Conservation (phyloP, 2,888 invertebrate genomes). For the Podotricha telesiphe region DNA sequence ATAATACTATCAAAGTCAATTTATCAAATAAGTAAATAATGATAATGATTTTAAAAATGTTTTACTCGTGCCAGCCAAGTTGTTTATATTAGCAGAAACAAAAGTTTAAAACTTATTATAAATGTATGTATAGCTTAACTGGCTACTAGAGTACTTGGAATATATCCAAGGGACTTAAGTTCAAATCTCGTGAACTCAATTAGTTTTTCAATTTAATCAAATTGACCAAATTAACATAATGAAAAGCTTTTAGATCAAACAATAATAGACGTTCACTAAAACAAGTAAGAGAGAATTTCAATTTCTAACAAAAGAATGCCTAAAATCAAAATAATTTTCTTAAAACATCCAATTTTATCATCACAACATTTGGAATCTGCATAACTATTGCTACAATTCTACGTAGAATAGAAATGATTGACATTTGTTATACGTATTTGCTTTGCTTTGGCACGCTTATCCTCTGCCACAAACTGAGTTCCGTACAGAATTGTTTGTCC, state of each 20-base stretch:
- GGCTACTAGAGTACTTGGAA: too few species aligned
- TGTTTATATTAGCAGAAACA: too few species aligned
- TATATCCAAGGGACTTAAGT: too few species aligned
- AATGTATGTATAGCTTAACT: too few species aligned
- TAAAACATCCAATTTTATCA: background rate
- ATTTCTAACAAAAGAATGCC: background rate
- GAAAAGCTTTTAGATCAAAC: too few species aligned
- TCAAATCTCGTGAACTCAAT: too few species aligned
- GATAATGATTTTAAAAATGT: background rate
- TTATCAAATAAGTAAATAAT: background rate
- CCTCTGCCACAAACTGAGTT: constrained; percentile 12
- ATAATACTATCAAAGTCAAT: background rate
- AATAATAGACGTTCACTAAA: too few species aligned
- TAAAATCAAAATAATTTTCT: background rate
- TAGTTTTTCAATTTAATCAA: too few species aligned
- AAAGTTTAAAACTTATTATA: too few species aligned
- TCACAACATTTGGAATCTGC: background rate
- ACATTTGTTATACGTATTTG: constrained; percentile 51
- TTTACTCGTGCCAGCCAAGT: too few species aligned
- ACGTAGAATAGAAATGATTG: constrained; percentile 45
- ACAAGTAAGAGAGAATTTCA: too few species aligned
- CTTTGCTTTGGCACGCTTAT: constrained; percentile 24
- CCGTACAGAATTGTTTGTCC: constrained; percentile 36
- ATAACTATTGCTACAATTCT: constrained; percentile 9
- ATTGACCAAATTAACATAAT: too few species aligned